phyloP scores from a whole-genome alignment of 2,113 vertebrate genomes.

The Tiliqua scincoides region DNA sequence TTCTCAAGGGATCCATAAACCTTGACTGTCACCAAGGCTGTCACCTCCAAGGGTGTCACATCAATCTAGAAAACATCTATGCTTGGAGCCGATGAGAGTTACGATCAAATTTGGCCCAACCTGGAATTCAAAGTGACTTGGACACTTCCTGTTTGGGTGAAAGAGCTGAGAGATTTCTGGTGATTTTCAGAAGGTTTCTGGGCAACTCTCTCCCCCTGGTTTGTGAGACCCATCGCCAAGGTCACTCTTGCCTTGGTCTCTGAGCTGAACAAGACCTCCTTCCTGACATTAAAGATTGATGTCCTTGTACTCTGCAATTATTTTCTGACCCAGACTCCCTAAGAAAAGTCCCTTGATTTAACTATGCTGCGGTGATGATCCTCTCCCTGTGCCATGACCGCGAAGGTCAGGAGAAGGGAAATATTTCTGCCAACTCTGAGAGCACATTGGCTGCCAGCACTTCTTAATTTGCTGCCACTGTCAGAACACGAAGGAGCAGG shows the following conservation, averaged over 20 bases:
- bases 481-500: not conserved
- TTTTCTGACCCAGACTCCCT: slow-evolving; percentile 51
- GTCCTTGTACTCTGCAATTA: slow-evolving; percentile 41
- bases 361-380: slow-evolving; percentile 62
- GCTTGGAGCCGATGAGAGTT: not conserved
- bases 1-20: not conserved
- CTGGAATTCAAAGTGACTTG: not conserved
- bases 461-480: slow-evolving; percentile 7
- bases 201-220: not conserved
- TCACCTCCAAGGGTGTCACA: not conserved
- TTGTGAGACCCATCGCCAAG: not conserved
- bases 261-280: slow-evolving; percentile 34
- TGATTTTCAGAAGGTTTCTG: not conserved
- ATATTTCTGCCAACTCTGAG: slow-evolving; percentile 58
- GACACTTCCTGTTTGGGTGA: not conserved
- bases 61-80: not conserved
- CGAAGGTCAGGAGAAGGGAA: slow-evolving; percentile 62
- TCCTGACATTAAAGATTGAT: slow-evolving; percentile 57
- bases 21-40: not conserved
- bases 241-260: slow-evolving; percentile 18
- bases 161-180: not conserved
- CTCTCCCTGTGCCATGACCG: slow-evolving; percentile 65
- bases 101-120: not conserved
- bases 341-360: slow-evolving; percentile 62
- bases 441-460: slow-evolving; percentile 16